A percentile compares a stretch with the other conserved stretches of the same genome.
Conservation (phyloP, 1,140 invertebrate genomes). For the Ips nitidus region DNA sequence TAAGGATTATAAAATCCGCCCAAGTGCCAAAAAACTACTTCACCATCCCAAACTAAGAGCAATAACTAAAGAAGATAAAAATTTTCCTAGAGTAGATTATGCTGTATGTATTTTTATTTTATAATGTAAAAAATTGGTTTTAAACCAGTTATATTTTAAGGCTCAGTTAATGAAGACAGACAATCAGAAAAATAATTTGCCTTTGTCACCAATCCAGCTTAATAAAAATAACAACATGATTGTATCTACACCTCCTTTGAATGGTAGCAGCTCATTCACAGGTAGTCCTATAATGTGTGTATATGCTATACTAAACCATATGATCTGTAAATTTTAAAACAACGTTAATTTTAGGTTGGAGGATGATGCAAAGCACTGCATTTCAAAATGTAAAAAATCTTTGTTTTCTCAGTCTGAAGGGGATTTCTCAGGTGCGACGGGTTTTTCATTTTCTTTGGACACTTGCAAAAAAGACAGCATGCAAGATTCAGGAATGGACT, state of each 20-base stretch:
- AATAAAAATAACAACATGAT: slow-evolving; percentile 15
- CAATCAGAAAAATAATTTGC: slow-evolving; percentile 10
- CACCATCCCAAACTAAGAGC: slow-evolving; percentile 17
- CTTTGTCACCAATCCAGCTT: slow-evolving; percentile 17
- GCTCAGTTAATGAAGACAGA: slow-evolving; percentile 16
- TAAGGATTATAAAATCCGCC: slow-evolving; percentile 24
- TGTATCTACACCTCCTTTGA: slow-evolving; percentile 20
- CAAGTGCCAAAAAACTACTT: slow-evolving; percentile 29
- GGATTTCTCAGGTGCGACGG: background rate
- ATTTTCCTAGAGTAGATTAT: slow-evolving; percentile 29
- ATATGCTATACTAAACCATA: background rate
- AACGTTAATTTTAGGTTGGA: too few species aligned
- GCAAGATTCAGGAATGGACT: slow-evolving; percentile 6
- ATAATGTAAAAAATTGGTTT: background rate
- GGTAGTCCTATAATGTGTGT: background rate
- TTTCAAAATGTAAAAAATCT: slow-evolving; percentile 2
- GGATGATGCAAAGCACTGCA: slow-evolving; percentile 3
- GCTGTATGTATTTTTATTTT: slow-evolving; percentile 25
- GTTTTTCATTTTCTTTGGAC: background rate
- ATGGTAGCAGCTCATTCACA: background rate
- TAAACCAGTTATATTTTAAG: slow-evolving; percentile 17
- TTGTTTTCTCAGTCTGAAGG: background rate
- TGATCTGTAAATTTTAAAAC: too few species aligned
- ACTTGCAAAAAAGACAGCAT: too few species aligned
- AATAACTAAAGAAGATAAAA: slow-evolving; percentile 27